These are phyloP conservation scores for Podocnemis expansa DNA, from an alignment of 2,113 vertebrate species.

Conservation along the genomic window DNA sequence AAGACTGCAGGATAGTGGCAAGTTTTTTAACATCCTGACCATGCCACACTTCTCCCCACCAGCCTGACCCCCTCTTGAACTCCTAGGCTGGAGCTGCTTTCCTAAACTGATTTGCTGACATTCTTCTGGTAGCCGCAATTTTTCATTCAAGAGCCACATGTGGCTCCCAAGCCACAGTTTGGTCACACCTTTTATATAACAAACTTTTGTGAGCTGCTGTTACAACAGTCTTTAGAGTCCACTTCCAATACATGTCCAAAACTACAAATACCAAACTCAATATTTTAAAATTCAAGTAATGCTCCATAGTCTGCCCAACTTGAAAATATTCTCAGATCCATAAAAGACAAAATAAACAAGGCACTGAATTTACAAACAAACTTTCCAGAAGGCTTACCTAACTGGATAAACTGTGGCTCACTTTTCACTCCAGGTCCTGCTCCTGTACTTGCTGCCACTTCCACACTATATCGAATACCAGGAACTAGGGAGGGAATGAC, in stretches of 20 bases:
- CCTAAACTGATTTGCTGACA: no score
- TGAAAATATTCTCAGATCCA: neutral
- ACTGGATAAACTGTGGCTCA: slow-evolving; percentile 89
- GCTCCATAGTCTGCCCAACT: neutral
- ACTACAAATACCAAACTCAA: slow-evolving; percentile 9
- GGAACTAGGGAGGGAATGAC: slow-evolving; percentile 91
- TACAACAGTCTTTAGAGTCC: neutral
- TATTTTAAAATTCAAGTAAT: slow-evolving; percentile 33
- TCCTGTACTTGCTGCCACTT: slow-evolving; percentile 93
- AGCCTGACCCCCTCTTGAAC: no score
- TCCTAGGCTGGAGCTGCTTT: no score
- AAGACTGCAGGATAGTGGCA: no score
- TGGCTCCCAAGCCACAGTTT: no score
- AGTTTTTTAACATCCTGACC: no score
- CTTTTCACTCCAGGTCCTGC: slow-evolving; percentile 94
- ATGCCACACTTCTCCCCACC: no score
- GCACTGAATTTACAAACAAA: accelerated
- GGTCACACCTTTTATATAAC: neutral
- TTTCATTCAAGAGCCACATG: no score
- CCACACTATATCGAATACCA: slow-evolving; percentile 92
- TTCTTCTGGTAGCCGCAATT: no score
- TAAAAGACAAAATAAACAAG: slow-evolving; percentile 16
- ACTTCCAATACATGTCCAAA: slow-evolving; percentile 25
- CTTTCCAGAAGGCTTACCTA: slow-evolving; percentile 82
- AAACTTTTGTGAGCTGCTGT: neutral